Evolutionary conservation across 2,888 invertebrate species (phyloP).

Genomic region (Petrolisthes manimaculis): DNA sequence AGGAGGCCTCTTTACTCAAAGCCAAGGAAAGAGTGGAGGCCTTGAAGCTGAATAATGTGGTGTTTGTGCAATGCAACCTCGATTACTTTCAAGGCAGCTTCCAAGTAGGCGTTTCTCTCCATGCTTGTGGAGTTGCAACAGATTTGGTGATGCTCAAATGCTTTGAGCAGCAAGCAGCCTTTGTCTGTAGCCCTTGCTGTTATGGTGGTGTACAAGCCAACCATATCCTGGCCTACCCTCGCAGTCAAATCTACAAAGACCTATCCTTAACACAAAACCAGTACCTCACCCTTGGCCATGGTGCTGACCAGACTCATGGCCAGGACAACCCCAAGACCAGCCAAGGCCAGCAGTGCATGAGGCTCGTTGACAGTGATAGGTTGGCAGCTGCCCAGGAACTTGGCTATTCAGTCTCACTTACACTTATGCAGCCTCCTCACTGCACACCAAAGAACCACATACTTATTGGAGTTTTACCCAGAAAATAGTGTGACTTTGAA

Average conservation of each 20-base stretch:
- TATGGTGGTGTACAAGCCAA: constrained; percentile 90
- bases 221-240: constrained; percentile 84
- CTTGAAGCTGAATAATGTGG: constrained; percentile 80
- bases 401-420: constrained; percentile 82
- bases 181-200: constrained; percentile 93
- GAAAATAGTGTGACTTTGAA: too few relatives aligned
- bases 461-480: constrained; percentile 74
- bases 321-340: constrained; percentile 77
- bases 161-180: constrained; percentile 80
- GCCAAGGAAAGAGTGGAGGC: constrained; percentile 80
- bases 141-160: constrained; percentile 92
- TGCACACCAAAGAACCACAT: constrained; percentile 95
- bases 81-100: constrained; percentile 85
- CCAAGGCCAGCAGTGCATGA: constrained; percentile 89
- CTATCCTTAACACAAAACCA: constrained; percentile 72
- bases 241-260: constrained; percentile 74
- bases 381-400: constrained; percentile 80
- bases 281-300: constrained; percentile 86
- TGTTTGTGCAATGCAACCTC: constrained; percentile 87
- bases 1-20: constrained; percentile 84
- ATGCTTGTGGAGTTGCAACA: constrained; percentile 95
- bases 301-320: constrained; percentile 91
- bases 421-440: constrained; percentile 81
- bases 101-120: constrained; percentile 88
- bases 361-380: constrained; percentile 88